phyloP scores from a whole-genome alignment of 2,888 invertebrate species.

The Abrostola triplasia region DNA sequence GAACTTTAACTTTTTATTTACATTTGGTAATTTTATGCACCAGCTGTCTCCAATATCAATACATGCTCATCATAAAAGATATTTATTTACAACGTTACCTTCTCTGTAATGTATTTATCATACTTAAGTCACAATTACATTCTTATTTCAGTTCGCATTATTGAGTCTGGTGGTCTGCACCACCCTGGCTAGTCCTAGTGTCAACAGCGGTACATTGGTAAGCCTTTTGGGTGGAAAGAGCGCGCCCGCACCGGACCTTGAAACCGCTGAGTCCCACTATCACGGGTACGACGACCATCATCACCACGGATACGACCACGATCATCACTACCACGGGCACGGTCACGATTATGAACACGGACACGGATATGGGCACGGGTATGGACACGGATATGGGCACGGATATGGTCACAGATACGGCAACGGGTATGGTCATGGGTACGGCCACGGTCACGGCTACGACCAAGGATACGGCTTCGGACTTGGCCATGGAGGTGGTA shows the following conservation, averaged over 20 bases:
- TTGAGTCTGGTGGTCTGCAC: constrained; percentile 16
- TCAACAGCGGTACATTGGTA: background rate
- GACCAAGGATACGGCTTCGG: constrained; percentile 8
- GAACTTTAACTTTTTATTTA: no score
- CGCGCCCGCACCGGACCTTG: constrained; percentile 5
- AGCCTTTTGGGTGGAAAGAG: no score
- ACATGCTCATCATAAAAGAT: no score
- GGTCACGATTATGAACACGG: background rate
- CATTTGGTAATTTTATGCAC: no score
- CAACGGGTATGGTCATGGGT: background rate
- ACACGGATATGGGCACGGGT: background rate
- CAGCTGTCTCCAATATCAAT: no score
- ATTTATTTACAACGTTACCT: no score
- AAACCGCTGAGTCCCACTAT: background rate
- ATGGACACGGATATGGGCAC: background rate
- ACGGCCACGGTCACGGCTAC: background rate
- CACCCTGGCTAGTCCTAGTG: constrained; percentile 5
- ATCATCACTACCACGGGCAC: background rate
- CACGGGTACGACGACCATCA: constrained; percentile 2
- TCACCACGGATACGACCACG: background rate
- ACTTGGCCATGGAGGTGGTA: constrained; percentile 9
- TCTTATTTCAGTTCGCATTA: background rate
- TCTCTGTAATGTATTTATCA: background rate
- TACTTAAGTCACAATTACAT: background rate
- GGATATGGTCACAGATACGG: background rate